Evolutionary conservation across 2,113 vertebrate species (phyloP).

Genomic region (Pelusios castaneus): DNA sequence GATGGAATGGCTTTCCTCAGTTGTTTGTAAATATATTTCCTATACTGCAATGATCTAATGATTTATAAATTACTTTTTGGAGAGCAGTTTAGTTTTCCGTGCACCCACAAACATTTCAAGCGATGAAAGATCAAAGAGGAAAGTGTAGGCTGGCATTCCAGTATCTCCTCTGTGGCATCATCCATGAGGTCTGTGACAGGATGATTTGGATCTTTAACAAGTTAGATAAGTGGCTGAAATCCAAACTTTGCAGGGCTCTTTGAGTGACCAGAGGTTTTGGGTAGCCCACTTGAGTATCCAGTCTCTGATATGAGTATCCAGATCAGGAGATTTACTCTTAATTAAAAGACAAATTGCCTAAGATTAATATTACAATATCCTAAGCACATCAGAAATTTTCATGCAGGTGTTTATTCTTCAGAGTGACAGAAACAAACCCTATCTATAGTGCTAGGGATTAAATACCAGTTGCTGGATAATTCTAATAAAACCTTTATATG

Average conservation of each 20-base stretch:
- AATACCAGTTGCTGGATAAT: background rate
- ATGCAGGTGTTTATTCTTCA: constrained; percentile 11
- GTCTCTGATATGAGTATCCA: background rate
- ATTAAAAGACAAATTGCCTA: background rate
- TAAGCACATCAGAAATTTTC: background rate
- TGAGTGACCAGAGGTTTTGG: background rate
- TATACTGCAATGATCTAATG: background rate
- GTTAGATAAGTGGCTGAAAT: background rate
- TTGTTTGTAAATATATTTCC: background rate
- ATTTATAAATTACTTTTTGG: background rate
- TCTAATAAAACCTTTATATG: background rate
- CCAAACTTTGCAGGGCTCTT: background rate
- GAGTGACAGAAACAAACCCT: background rate
- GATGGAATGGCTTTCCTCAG: background rate
- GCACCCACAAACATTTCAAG: background rate
- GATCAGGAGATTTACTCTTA: background rate
- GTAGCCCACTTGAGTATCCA: background rate
- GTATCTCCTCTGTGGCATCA: background rate
- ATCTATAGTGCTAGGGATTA: background rate
- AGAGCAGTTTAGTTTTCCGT: background rate
- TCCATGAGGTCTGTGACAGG: background rate
- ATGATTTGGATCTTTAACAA: background rate
- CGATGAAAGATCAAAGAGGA: background rate
- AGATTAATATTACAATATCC: background rate
- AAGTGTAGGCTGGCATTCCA: background rate